These are phyloP conservation scores for Glareola pratincola DNA, from an alignment of 2,113 vertebrate genomes.

Conservation along the genomic window DNA sequence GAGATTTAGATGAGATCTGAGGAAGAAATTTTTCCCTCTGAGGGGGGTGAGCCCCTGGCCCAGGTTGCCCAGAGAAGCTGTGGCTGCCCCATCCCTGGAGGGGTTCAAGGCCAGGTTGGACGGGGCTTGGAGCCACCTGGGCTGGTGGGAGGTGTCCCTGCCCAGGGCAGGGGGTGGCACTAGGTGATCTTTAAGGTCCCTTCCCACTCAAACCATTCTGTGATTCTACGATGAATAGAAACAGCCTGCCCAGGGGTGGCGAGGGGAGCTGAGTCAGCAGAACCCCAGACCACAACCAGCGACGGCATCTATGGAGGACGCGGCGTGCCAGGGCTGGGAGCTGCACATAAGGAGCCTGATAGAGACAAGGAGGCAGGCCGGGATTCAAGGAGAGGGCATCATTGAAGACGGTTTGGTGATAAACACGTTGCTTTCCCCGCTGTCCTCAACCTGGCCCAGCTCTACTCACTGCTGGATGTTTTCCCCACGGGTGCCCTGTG, in stretches of 20 bases:
- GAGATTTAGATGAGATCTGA: neutral
- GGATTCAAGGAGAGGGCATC: neutral
- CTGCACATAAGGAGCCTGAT: neutral
- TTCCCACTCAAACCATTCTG: neutral
- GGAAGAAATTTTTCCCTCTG: neutral
- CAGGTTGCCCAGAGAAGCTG: neutral
- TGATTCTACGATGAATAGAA: neutral
- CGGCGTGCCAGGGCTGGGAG: neutral
- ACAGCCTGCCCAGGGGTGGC: fast-evolving
- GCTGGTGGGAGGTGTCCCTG: neutral
- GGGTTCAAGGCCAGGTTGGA: neutral
- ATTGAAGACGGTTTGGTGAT: fast-evolving
- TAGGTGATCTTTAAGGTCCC: neutral
- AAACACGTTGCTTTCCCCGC: neutral
- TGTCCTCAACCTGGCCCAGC: neutral
- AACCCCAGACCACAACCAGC: neutral
- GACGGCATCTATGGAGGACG: fast-evolving
- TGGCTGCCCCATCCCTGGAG: neutral
- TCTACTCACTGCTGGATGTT: neutral
- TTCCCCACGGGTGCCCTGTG: neutral
- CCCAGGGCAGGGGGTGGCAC: neutral
- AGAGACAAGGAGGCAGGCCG: neutral
- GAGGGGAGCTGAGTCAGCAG: neutral
- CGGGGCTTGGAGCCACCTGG: neutral
- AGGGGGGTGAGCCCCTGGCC: neutral